Base-by-base conservation (phyloP, 2,113 vertebrate genomes). In the Antennarius striatus region DNA sequence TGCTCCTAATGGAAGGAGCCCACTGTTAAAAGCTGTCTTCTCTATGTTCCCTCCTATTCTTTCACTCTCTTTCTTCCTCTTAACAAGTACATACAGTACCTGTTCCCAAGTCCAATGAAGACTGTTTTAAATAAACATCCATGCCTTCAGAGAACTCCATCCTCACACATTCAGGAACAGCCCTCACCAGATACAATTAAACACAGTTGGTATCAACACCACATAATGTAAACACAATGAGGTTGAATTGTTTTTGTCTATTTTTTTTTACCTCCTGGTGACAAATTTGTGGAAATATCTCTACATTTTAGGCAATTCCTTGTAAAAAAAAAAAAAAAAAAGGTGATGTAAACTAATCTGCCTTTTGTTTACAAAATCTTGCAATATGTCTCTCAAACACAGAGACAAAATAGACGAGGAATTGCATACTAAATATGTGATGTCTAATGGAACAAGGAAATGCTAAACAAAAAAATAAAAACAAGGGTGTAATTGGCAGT, bases 61-160 rank as follows among this genome's bases (percentile, higher is more conserved):
- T 54, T 60, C 52, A 14, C 47, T n/a, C 29, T 55, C 42, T 15
- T n/a, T 50, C 36, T 46, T 56, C 30, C 11, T 63, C 43, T 22
- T 72, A 29, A 40, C 7, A 7, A 13, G 12, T 15, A 9, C 10
- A 4, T 29, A 73, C 58, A 82, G 32, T 16, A 55, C 40, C 65
- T 83, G 83, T 66, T 81, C 85, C 76, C 72, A 42, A 45, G 30
- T 81, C 71, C 52, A 54, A 61, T 55, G 29, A 57, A 75, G 64
- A 42, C 56, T 66, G 57, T 70, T 52, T 70, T 29, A 36, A 68
- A 32, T n/a, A 2, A 62, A 36, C 28, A 22, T 46, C 45, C 48
- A 56, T 65, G 56, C 68, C 15, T 71, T 45, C 55, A 63, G 52
- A 65, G 43, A 73, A 50, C 56, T 58, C 46, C 51, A 17, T 71